Evolutionary conservation across 2,797 vertebrate species (phyloP).

Genomic region (Nothura maculosa): DNA sequence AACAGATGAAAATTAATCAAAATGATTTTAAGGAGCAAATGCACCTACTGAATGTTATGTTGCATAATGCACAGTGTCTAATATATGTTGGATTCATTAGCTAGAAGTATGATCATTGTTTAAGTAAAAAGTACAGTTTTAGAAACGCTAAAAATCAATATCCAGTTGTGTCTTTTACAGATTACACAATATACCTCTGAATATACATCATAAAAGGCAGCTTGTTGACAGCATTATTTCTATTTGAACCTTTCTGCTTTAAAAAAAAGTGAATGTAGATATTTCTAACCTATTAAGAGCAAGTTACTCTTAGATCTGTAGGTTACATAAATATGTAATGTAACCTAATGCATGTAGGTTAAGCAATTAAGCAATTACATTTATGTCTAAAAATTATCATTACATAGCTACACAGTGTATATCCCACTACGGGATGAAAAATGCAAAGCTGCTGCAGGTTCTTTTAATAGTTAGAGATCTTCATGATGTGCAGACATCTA

Average conservation of each 20-base stretch:
- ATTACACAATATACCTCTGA: not conserved
- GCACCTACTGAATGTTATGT: not conserved
- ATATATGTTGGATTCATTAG: not conserved
- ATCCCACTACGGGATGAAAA: fast-evolving
- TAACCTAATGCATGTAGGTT: too few species aligned
- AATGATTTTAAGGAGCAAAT: not conserved
- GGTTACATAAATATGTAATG: too few species aligned
- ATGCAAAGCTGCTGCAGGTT: fast-evolving
- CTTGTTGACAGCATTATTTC: not conserved
- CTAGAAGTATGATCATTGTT: not conserved
- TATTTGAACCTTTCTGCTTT: fast-evolving
- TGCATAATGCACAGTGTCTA: fast-evolving
- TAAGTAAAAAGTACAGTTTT: not conserved
- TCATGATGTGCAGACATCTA: too few species aligned
- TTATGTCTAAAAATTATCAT: not conserved
- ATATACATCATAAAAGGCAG: fast-evolving
- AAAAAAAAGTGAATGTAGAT: not conserved
- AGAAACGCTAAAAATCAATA: not conserved
- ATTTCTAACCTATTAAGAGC: fast-evolving
- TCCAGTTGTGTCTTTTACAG: fast-evolving
- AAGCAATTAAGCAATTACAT: not conserved
- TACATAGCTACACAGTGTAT: fast-evolving
- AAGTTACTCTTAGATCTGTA: too few species aligned
- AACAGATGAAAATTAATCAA: not conserved
- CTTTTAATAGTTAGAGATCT: fast-evolving